These are phyloP conservation scores for Polietes domitor DNA, from an alignment of 2,888 invertebrate genomes.

Conservation along the genomic window DNA sequence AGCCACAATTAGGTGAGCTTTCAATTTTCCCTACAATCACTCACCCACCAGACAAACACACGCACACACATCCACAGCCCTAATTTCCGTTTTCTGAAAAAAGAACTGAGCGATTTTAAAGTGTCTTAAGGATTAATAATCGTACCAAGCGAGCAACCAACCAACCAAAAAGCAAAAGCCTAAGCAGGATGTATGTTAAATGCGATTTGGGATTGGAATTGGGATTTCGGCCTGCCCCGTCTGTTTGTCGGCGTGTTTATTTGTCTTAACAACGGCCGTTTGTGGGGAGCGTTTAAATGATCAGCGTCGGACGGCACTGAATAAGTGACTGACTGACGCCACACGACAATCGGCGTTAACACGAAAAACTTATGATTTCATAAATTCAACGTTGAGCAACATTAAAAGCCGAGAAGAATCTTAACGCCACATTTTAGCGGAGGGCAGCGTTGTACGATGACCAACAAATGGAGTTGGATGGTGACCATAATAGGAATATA, in stretches of 20 bases:
- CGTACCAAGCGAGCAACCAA: too few relatives aligned
- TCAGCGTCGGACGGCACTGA: constrained; percentile 23
- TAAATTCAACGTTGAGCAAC: constrained; percentile 2
- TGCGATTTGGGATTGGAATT: constrained; percentile 23
- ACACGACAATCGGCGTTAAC: constrained; percentile 73
- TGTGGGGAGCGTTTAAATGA: constrained; percentile 59
- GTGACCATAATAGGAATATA: constrained; percentile 4
- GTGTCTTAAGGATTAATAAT: constrained; percentile 55
- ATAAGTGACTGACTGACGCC: constrained; percentile 75
- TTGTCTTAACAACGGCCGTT: constrained; percentile 30
- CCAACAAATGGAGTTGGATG: constrained; percentile 23
- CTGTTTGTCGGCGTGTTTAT: constrained; percentile 49
- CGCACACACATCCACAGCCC: constrained; percentile 19
- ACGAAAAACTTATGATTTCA: constrained; percentile 21
- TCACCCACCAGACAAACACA: constrained; percentile 26
- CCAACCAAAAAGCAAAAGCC: too few relatives aligned
- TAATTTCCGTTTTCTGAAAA: constrained; percentile 49
- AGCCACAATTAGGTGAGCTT: constrained; percentile 75
- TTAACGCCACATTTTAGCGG: constrained; percentile 13
- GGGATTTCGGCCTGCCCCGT: neutral
- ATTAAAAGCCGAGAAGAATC: constrained; percentile 1
- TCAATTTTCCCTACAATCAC: constrained; percentile 47
- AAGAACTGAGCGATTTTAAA: constrained; percentile 8
- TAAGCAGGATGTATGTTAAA: constrained; percentile 64
- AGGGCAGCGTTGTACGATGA: too few relatives aligned